A percentile compares a stretch with the other conserved stretches of the same genome.
phyloP scores from a whole-genome alignment of 92 coral and sea anemone genomes.

The Virgularia gustaviana region DNA sequence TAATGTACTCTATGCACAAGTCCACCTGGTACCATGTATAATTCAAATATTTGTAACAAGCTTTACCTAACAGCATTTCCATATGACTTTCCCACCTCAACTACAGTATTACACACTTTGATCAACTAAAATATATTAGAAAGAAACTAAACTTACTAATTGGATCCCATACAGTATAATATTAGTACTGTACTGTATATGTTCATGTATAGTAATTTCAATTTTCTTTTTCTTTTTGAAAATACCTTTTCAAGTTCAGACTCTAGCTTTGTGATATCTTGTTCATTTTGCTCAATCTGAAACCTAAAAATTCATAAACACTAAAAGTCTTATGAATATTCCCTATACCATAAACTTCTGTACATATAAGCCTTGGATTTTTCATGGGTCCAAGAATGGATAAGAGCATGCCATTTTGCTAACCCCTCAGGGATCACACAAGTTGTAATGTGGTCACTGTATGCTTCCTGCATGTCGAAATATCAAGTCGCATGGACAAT shows the following conservation, averaged over 20 bases:
- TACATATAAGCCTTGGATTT: too few relatives aligned
- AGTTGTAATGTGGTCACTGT: too few relatives aligned
- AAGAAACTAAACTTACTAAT: not conserved
- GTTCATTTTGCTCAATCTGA: conserved; percentile 92
- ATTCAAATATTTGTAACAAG: not conserved
- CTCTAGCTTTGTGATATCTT: conserved; percentile 77
- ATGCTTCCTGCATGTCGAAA: too few relatives aligned
- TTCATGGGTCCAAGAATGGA: too few relatives aligned
- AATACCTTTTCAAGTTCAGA: conserved; percentile 76
- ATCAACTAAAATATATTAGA: conserved; percentile 51
- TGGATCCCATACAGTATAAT: not conserved
- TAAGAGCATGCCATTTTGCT: too few relatives aligned
- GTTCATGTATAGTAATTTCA: not conserved
- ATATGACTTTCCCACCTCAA: conserved; percentile 77
- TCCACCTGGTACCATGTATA: not conserved
- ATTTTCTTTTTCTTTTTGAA: not conserved
- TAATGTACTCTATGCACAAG: too few relatives aligned
- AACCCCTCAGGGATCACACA: too few relatives aligned
- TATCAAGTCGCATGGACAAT: too few relatives aligned
- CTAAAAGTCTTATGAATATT: too few relatives aligned
- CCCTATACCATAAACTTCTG: too few relatives aligned
- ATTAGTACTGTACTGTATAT: not conserved
- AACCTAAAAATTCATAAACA: too few relatives aligned
- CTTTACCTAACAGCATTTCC: conserved; percentile 73
- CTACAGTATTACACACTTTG: conserved; percentile 84